Evolutionary conservation across 2,888 invertebrate species (phyloP).

Genomic region (Melieria crassipennis): DNA sequence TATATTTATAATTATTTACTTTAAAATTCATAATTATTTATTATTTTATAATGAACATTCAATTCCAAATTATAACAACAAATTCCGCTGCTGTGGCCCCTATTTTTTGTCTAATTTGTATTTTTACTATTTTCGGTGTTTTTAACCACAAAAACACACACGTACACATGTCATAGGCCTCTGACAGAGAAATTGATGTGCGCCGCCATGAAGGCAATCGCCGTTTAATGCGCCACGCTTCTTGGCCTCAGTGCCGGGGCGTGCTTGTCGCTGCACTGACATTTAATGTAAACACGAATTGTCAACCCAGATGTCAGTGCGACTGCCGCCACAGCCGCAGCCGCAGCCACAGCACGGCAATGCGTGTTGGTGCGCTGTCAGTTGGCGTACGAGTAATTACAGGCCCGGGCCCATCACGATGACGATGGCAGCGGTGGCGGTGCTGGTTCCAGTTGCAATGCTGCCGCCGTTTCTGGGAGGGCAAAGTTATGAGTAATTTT

Average conservation of each 20-base stretch:
- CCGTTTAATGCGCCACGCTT: neutral
- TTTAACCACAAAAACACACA: too few relatives aligned
- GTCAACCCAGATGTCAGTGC: conserved; percentile 46
- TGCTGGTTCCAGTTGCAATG: conserved; percentile 1
- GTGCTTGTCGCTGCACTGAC: conserved; percentile 3
- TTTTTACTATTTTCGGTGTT: too few relatives aligned
- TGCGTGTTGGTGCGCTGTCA: conserved; percentile 41
- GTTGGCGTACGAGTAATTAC: conserved; percentile 22
- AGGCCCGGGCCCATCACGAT: neutral
- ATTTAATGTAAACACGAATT: conserved; percentile 42
- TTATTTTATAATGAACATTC: too few relatives aligned
- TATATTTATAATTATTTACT: too few relatives aligned
- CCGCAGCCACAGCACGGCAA: too few relatives aligned
- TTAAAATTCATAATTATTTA: too few relatives aligned
- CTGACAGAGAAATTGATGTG: too few relatives aligned
- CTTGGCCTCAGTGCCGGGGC: neutral
- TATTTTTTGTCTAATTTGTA: too few relatives aligned
- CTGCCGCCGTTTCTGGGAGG: conserved; percentile 33
- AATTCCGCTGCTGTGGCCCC: too few relatives aligned
- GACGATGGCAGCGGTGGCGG: conserved; percentile 5
- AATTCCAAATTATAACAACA: too few relatives aligned
- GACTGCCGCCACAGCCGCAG: conserved; percentile 31
- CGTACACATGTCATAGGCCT: too few relatives aligned
- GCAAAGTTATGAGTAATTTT: conserved; percentile 57
- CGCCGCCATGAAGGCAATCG: too few relatives aligned